Evolutionary conservation across 2,888 invertebrate species (phyloP), one percentile per base, ranked within the genome.

Genomic region (Tridacna gigas): DNA sequence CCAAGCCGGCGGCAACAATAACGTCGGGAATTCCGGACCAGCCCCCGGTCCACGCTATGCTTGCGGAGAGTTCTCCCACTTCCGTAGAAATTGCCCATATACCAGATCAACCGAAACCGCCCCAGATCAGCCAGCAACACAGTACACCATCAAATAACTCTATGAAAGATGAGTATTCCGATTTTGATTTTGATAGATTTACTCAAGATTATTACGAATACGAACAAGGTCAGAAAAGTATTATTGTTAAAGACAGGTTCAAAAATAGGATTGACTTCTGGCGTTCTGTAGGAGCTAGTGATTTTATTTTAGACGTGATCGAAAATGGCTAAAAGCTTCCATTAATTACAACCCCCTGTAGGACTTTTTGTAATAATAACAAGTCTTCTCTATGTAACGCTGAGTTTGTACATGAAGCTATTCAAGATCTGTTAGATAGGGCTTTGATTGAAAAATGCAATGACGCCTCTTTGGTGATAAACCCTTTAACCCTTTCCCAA

Each of bases 201-300:
- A 80, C 80, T 18, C 74, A 76, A 56, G 76, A 86, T 37, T 83
- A 71, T 83, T 86, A 56, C 37, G 86, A 86, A 66, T 79, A 80
- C 56, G 76, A 86, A 63, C 73, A 86, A 60, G 77, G 78, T n/a
- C 80, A 74, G 26, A 69, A 80, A 47, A 47, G 77, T 13, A 83
- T 83, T 67, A 60, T 83, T 48, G 82, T 86, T n/a, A 86, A 69
- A 56, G n/a, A 76, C 56, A n/a, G 48, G 80, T 26, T 65, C 78
- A 37, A 81, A 75, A 65, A 60, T 37, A 26, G 61, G 69, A 48
- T 63, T 77, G 18, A 22, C 7, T 60, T 56, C 60, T 60, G 56
- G 74, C 74, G 60, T 25, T 77, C 51, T 83, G 79, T 79, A 37
- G 71, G 77, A n/a, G n/a, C n/a, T n/a, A n/a, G n/a, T n/a, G n/a